phyloP scores from a whole-genome alignment of 2,797 vertebrate genomes.

The Chrosomus eos region DNA sequence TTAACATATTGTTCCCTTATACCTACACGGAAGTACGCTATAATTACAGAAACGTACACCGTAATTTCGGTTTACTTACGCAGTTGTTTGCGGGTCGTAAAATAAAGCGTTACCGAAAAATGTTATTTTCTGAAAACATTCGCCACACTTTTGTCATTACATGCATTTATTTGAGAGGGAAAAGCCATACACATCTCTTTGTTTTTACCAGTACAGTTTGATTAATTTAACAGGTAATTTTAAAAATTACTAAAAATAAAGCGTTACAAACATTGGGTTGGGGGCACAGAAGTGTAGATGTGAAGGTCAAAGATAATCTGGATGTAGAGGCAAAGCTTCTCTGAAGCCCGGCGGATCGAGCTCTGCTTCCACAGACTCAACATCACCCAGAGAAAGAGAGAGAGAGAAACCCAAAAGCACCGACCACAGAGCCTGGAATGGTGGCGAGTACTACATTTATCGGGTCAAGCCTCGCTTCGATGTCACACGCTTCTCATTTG shows the following conservation, averaged over 20 bases:
- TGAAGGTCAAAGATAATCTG: slow-evolving; percentile 41
- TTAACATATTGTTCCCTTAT: too few relatives aligned
- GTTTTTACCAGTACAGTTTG: slow-evolving; percentile 79
- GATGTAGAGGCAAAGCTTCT: slow-evolving; percentile 40
- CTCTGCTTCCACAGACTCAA: slow-evolving; percentile 7
- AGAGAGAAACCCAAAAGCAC: slow-evolving; percentile 20
- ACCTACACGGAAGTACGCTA: too few relatives aligned
- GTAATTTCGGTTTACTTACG: too few relatives aligned
- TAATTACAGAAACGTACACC: too few relatives aligned
- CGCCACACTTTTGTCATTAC: slow-evolving; percentile 71
- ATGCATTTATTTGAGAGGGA: slow-evolving; percentile 83
- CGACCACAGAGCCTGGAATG: slow-evolving; percentile 25
- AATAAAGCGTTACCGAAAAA: too few relatives aligned
- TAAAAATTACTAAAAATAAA: slow-evolving; percentile 84
- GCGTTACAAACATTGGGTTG: slow-evolving; percentile 76
- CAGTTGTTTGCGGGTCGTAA: too few relatives aligned
- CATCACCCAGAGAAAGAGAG: not conserved
- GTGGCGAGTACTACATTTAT: slow-evolving; percentile 9
- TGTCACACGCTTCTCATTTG: not conserved
- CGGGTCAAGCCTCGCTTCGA: slow-evolving; percentile 9
- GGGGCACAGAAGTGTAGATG: slow-evolving; percentile 60
- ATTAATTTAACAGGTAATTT: slow-evolving; percentile 82
- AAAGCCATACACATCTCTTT: slow-evolving; percentile 82
- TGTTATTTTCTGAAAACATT: slow-evolving; percentile 4
- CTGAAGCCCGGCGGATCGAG: slow-evolving; percentile 9